A percentile compares a stretch with the other conserved stretches of the same genome.
Conservation (phyloP, 2,888 invertebrate species). For the Sesia bembeciformis region DNA sequence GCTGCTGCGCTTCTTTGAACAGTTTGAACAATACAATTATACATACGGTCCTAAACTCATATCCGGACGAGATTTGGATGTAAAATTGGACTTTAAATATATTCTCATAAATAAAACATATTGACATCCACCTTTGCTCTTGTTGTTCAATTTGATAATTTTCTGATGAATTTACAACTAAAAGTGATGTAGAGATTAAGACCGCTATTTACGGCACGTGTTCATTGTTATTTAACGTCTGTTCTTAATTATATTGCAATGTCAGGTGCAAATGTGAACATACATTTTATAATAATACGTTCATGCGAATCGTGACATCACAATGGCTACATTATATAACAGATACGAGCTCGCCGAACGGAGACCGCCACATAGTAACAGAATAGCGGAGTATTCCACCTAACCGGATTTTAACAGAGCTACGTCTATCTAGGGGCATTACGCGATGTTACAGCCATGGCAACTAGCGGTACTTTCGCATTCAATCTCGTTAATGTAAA, state of each 20-base stretch:
- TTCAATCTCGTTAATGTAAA: constrained; percentile 35
- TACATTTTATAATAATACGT: background rate
- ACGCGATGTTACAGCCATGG: constrained; percentile 18
- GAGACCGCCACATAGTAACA: constrained; percentile 41
- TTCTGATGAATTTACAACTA: no score
- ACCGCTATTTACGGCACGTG: background rate
- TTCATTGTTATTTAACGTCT: background rate
- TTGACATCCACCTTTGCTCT: no score
- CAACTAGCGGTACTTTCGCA: constrained; percentile 27
- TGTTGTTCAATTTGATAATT: no score
- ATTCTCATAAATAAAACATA: no score
- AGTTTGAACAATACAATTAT: no score
- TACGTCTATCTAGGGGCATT: constrained; percentile 31
- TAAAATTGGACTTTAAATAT: no score
- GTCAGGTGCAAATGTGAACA: background rate
- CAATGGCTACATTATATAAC: constrained; percentile 34
- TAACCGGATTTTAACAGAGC: constrained; percentile 49
- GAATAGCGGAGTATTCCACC: constrained; percentile 31
- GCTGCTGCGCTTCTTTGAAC: constrained; percentile 3
- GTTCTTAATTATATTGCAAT: background rate
- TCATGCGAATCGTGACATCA: constrained; percentile 25
- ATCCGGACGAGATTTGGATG: no score
- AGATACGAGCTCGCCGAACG: constrained; percentile 26
- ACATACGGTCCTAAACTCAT: no score
- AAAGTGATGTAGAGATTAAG: no score